Base-by-base conservation (phyloP, 2,888 invertebrate genomes). In the Agrilus cyanescens region DNA sequence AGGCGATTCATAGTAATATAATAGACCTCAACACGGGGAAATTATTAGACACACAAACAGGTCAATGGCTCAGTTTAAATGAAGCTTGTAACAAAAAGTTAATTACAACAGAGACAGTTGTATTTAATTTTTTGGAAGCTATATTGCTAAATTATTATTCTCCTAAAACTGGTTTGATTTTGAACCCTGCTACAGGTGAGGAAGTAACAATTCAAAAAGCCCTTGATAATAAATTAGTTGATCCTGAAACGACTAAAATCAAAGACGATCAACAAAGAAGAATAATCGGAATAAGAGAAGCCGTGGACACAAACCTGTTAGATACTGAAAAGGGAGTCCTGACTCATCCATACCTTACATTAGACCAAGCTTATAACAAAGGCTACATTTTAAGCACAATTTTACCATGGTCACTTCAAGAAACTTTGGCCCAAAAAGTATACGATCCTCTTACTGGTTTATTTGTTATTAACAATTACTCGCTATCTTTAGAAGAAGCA, bases 341-440 rank as follows among this genome's bases (percentile, higher is more conserved):
- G 18, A 78, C 77, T 2, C 74, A 75, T 47, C 87, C 87, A 0
- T 66, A 74, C 47, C 73, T 84, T 58, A 79, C 82, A 40, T 69
- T 90, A 32, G 83, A 86, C 62, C 78, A 84, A 53, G 90, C 89
- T 3, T 78, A 81, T 53, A 78, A 82, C 39, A 87, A 85, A 60
- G 88, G 89, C 6, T 85, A 84, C 59, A 71, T 90, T 33, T 66
- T 89, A 25, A 85, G 82, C 55, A 82, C 85, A 25, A 75, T 78
- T 41, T 80, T 84, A 56, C 88, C 89, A 0, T 79, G 84, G 75
- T 83, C 87, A 0, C 66, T 90, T 45, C 86, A 86, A 61, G 86
- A 89, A 69, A 85, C 86, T 12, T 67, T 90, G 41, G 80, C 86
- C 18, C 81, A 86, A 63, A 82, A 83, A 47, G 75, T 84, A 32